These are phyloP conservation scores for Lucifuga dentata DNA, from an alignment of 2,113 vertebrate genomes.

Conservation along the genomic window DNA sequence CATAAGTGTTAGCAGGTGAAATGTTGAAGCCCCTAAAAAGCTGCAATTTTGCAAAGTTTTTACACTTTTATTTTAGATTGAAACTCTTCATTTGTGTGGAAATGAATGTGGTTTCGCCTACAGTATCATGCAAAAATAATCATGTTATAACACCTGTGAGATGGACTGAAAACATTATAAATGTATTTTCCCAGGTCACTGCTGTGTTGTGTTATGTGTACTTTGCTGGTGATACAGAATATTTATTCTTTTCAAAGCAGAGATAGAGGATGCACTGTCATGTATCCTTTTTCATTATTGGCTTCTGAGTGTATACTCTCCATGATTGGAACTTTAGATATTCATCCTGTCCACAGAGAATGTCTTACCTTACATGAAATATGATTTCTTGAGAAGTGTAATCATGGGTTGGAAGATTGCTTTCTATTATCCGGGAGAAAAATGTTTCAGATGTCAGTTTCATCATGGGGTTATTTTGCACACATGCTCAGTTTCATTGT, in stretches of 20 bases:
- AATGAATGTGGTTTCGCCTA: neutral
- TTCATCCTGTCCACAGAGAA: slow-evolving; percentile 58
- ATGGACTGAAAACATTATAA: slow-evolving; percentile 45
- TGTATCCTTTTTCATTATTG: slow-evolving; percentile 66
- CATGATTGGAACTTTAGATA: slow-evolving; percentile 77
- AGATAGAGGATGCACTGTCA: slow-evolving; percentile 62
- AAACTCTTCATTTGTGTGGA: neutral
- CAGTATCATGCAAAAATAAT: slow-evolving; percentile 10
- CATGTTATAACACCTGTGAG: slow-evolving; percentile 39
- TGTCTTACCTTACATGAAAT: slow-evolving; percentile 73
- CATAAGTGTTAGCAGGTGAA: too few species aligned
- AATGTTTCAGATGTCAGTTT: slow-evolving; percentile 71
- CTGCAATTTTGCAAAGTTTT: too few species aligned
- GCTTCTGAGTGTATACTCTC: slow-evolving; percentile 64
- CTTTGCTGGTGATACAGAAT: slow-evolving; percentile 48
- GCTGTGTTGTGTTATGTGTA: slow-evolving; percentile 41
- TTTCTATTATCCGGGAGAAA: slow-evolving; percentile 75
- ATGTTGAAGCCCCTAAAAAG: too few species aligned
- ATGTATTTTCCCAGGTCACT: slow-evolving; percentile 58
- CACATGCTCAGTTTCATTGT: slow-evolving; percentile 64
- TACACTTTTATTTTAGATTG: too few species aligned
- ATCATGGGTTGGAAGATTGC: slow-evolving; percentile 77
- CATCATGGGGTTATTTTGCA: slow-evolving; percentile 64
- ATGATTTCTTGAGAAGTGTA: slow-evolving; percentile 75
- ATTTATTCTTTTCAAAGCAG: slow-evolving; percentile 49